These are phyloP conservation scores for Zaprionus ghesquierei DNA, from an alignment of 1,140 invertebrate species.

Conservation along the genomic window DNA sequence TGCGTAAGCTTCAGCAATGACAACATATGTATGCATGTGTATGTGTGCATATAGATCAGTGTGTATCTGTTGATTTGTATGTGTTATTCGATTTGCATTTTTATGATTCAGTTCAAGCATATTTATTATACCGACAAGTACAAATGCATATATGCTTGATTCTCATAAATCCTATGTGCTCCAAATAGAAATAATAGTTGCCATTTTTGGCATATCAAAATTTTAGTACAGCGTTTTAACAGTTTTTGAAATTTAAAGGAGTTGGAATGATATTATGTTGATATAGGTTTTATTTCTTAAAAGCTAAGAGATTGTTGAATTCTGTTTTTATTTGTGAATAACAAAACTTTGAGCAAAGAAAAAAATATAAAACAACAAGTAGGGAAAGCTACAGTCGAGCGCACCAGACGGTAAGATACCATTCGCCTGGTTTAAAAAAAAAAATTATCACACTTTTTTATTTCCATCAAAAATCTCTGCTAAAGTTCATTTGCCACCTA, in stretches of 20 bases:
- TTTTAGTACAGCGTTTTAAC: neutral
- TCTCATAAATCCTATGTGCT: neutral
- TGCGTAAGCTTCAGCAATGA: constrained; percentile 10
- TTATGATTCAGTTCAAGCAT: neutral
- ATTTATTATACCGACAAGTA: neutral
- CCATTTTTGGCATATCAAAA: neutral
- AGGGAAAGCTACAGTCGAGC: no score
- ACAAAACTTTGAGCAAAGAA: no score
- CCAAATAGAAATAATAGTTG: constrained; percentile 1
- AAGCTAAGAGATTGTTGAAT: neutral
- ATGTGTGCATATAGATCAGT: neutral
- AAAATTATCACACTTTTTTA: no score
- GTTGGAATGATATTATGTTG: neutral
- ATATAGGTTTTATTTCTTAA: neutral
- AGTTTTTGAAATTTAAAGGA: no score
- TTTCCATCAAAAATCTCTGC: no score
- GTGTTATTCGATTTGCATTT: neutral
- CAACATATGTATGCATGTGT: constrained; percentile 2
- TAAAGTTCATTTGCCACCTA: no score
- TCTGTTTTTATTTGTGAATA: no score
- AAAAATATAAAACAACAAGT: no score
- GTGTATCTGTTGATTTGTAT: neutral
- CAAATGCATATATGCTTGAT: neutral
- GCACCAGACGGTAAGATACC: no score
- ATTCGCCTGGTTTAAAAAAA: no score